A percentile compares a stretch with the other conserved stretches of the same genome.
These are phyloP conservation scores for Listronotus oregonensis DNA, from an alignment of 1,140 invertebrate genomes.

Conservation along the genomic window DNA sequence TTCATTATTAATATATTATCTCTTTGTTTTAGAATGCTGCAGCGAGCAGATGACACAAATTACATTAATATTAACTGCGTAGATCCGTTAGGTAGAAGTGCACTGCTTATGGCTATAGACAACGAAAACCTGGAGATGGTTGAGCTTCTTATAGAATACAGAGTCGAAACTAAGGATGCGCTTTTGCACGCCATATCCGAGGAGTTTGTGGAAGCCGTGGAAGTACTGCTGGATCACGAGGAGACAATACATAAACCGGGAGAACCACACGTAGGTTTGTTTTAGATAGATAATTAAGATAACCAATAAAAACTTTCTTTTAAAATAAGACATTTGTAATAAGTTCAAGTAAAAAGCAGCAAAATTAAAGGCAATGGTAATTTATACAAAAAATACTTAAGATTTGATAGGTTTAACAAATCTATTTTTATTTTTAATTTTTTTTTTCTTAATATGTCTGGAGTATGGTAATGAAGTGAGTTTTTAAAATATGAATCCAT, in stretches of 20 bases:
- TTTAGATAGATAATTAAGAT: neutral
- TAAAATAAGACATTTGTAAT: neutral
- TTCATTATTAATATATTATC: no score
- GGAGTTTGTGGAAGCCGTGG: conserved; percentile 97
- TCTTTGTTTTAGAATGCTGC: conserved; percentile 68
- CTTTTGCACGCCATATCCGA: conserved; percentile 96
- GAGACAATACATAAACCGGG: conserved; percentile 79
- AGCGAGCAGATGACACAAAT: conserved; percentile 75
- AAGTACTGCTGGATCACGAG: conserved; percentile 92
- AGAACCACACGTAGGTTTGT: conserved; percentile 75
- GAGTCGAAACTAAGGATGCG: conserved; percentile 89
- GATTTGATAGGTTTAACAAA: no score
- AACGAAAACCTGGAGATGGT: conserved; percentile 99
- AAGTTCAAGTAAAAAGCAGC: conserved; percentile 7
- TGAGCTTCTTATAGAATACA: conserved; percentile 87
- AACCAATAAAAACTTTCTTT: neutral
- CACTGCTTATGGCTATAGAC: conserved; percentile 95
- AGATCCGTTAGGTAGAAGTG: conserved; percentile 90
- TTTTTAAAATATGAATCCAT: no score
- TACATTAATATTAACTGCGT: conserved; percentile 96
- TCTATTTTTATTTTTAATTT: no score
- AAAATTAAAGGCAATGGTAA: conserved; percentile 9
- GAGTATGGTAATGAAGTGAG: no score
- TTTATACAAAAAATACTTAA: no score
- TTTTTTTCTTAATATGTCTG: no score